Percentiles rank a stretch among this genome's conserved stretches.
phyloP scores from a whole-genome alignment of 1,140 invertebrate species.

The Cephus cinctus region DNA sequence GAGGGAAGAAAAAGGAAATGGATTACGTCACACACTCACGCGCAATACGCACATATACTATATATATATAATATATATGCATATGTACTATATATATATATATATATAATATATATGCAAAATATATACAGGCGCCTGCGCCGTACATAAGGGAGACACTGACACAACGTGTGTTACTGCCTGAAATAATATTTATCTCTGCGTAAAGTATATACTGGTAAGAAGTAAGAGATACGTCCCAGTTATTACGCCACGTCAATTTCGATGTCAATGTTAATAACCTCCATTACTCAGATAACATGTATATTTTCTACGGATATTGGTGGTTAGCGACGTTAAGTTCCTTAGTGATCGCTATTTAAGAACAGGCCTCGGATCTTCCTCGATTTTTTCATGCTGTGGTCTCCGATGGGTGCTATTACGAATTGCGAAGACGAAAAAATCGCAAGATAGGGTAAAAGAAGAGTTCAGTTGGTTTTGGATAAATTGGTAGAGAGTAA shows the following conservation, averaged over 20 bases:
- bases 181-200: slow-evolving; percentile 13
- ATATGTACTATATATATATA: neutral
- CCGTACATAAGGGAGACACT: no score
- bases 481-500: no score
- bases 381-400: no score
- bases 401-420: no score
- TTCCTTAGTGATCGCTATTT: no score
- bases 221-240: slow-evolving; percentile 29
- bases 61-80: neutral
- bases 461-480: no score
- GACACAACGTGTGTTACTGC: slow-evolving; percentile 22
- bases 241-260: slow-evolving; percentile 36
- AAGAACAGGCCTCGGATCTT: no score
- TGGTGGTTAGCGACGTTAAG: no score
- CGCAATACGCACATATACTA: slow-evolving; percentile 1
- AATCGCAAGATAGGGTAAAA: no score
- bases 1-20: neutral
- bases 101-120: neutral
- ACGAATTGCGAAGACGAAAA: no score
- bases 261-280: slow-evolving; percentile 39
- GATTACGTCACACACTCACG: slow-evolving; percentile 7
- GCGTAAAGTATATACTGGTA: no score
- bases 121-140: neutral
- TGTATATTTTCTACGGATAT: slow-evolving; percentile 38
- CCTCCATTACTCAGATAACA: slow-evolving; percentile 30